Percentiles rank a stretch among this genome's conserved stretches.
These are phyloP conservation scores for Athene cunicularia DNA, from an alignment of 2,113 vertebrate species.

Conservation along the genomic window DNA sequence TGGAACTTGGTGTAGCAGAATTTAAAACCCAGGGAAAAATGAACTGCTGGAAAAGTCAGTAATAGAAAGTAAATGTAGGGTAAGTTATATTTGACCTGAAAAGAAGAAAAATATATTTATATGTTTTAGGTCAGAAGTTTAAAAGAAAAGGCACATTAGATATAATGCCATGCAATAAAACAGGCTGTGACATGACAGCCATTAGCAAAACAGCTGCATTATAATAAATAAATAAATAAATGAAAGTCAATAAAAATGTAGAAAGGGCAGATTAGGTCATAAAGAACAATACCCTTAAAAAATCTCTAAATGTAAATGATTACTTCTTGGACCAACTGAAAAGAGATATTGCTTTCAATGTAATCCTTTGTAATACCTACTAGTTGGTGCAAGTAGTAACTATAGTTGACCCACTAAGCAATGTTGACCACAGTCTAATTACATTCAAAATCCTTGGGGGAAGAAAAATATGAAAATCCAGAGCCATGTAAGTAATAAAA, in stretches of 20 bases:
- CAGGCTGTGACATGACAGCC: slow-evolving; percentile 16
- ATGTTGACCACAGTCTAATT: neutral
- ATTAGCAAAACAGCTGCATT: slow-evolving; percentile 38
- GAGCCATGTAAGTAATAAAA: neutral
- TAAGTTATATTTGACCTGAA: slow-evolving; percentile 5
- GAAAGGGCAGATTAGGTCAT: slow-evolving; percentile 1
- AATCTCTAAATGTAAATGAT: neutral
- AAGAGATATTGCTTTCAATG: neutral
- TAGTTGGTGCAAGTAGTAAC: neutral
- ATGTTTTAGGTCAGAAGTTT: neutral
- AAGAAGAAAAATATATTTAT: slow-evolving; percentile 15
- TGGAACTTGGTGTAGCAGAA: neutral
- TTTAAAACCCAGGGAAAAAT: neutral
- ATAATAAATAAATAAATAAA: neutral
- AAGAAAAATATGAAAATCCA: neutral
- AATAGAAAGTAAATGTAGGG: neutral
- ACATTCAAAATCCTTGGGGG: neutral
- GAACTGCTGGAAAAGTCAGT: neutral
- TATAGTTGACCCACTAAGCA: neutral
- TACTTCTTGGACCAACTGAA: neutral
- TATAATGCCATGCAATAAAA: slow-evolving; percentile 20
- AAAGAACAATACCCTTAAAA: neutral
- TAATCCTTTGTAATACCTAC: neutral
- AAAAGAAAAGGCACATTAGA: slow-evolving; percentile 16
- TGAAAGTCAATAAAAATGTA: neutral